Base-by-base conservation (phyloP, 2,888 invertebrate genomes). In the Netelia inedita region DNA sequence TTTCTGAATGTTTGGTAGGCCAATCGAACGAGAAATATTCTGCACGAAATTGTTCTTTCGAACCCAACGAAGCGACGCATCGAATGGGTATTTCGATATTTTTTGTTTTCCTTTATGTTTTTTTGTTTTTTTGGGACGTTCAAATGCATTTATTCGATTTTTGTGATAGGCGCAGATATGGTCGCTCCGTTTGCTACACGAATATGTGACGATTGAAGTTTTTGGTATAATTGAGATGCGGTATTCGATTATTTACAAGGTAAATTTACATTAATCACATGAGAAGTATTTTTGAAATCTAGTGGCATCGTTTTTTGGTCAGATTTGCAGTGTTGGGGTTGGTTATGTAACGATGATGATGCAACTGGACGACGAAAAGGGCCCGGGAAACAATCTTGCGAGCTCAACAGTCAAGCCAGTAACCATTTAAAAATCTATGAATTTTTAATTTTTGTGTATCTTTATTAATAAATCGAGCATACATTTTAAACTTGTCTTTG, bases 301-400 rank as follows among this genome's bases (percentile, higher is more conserved):
- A 10, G 16, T 9, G 16, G 9, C 9, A 57, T n/a, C 16, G 9
- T 57, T 57, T 57, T 57, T 57, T 5, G 16, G 1, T 57, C 8
- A 57, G 57, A 16, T 57, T 57, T 16, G 10, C 11, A 14, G 46
- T 14, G 3, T 46, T 10, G 46, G 10, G n/a, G 65, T 80, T 11
- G 79, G 72, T 6, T 87, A 87, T 41, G 73, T 85, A 0, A 84
- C 84, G 28, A 72, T 87, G 10, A 87, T 87, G 86, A 68, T 86
- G 16, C 87, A 87, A 53, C 41, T 86, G 55, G 86, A 85, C 21
- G 69, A 61, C 5, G n/a, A 16, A 19, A 28, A 41, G 1, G 14
- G 55, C 21, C n/a, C n/a, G n/a, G n/a, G n/a, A n/a, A n/a, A n/a
- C n/a, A n/a, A n/a, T 16, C 16, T 10, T 0, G 59, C 46, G 2